Evolutionary conservation across 2,888 invertebrate genomes (phyloP), one percentile per base, ranked within the genome.

Genomic region (Eupithecia subfuscata): DNA sequence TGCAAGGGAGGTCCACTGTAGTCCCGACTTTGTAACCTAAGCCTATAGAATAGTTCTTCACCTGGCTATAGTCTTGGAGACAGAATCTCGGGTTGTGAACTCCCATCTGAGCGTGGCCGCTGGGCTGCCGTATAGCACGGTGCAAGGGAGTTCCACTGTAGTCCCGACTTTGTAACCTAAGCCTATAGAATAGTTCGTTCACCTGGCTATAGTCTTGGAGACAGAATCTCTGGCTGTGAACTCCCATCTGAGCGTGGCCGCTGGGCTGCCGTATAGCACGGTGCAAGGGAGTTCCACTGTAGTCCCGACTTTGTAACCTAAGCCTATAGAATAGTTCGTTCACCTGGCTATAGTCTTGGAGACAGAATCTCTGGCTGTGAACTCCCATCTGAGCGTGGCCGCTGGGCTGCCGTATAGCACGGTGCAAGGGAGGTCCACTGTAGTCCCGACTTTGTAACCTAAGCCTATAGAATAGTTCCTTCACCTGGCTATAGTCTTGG

Each of bases 401-500:
- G 67, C 22, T 0, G 43, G 67, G 37, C 14, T 67, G 22, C 43
- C 43, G 67, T 67, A 43, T 22, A 67, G 43, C 1, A 67, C 43
- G 22, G 11, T 40, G 22, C 67, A 67, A 2, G 67, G 67, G 14
- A 37, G 37, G 37, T 67, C 43, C 12, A 67, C n/a, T 22, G 40
- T 40, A 1, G 22, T 1, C 0, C 67, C 67, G 14, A 22, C 22
- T 22, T 67, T 43, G 22, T 45, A 45, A 45, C 48, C 48, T 18
- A n/a, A 48, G 48, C 18, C 48, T 48, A n/a, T n/a, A 48, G 48
- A 8, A 8, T 48, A 48, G 48, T 48, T 48, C 18, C 18, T 64
- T 64, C 34, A 68, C 68, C 68, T 40, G n/a, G 68, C 68, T 43
- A 45, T 25, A n/a, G 68, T 68, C 22, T 22, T 40, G 22, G 43